Evolutionary conservation across 2,888 invertebrate genomes (phyloP).

Genomic region (Drosophila mettleri): DNA sequence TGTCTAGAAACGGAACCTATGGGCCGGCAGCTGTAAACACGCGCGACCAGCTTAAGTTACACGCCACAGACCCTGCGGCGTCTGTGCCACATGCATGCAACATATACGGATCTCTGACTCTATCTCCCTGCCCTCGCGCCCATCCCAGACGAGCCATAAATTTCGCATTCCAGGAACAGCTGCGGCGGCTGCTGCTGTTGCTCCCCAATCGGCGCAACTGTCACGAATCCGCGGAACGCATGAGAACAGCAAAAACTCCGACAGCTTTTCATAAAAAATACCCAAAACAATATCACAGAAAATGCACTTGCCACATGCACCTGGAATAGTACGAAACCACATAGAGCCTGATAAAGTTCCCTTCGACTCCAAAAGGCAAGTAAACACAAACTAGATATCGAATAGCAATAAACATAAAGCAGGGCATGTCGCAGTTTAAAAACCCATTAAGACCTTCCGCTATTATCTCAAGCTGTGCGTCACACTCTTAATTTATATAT

Average conservation of each 20-base stretch:
- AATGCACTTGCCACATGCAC: not conserved
- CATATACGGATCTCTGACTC: not conserved
- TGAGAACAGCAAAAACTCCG: not conserved
- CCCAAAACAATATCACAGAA: not conserved
- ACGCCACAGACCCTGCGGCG: constrained; percentile 7
- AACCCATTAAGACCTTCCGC: constrained; percentile 1
- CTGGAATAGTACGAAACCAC: not conserved
- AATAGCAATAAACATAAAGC: not conserved
- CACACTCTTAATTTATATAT: not conserved
- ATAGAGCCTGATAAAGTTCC: not conserved
- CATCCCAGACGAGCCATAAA: not conserved
- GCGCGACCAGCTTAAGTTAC: constrained; percentile 30
- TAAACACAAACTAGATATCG: not conserved
- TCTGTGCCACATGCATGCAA: constrained; percentile 17
- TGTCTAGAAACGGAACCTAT: constrained; percentile 33
- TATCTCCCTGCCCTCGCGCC: too few species aligned
- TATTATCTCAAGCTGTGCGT: not conserved
- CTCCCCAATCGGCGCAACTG: constrained; percentile 11
- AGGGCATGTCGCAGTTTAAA: not conserved
- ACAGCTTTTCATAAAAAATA: not conserved
- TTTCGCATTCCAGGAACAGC: constrained; percentile 33
- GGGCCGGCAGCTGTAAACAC: constrained; percentile 30
- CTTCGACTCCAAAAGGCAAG: too few species aligned
- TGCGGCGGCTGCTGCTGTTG: too few species aligned
- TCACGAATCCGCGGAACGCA: constrained; percentile 18